Percentiles rank a stretch among this genome's conserved stretches.
These are phyloP conservation scores for Hypolimnas misippus DNA, from an alignment of 2,888 invertebrate genomes.

Conservation along the genomic window DNA sequence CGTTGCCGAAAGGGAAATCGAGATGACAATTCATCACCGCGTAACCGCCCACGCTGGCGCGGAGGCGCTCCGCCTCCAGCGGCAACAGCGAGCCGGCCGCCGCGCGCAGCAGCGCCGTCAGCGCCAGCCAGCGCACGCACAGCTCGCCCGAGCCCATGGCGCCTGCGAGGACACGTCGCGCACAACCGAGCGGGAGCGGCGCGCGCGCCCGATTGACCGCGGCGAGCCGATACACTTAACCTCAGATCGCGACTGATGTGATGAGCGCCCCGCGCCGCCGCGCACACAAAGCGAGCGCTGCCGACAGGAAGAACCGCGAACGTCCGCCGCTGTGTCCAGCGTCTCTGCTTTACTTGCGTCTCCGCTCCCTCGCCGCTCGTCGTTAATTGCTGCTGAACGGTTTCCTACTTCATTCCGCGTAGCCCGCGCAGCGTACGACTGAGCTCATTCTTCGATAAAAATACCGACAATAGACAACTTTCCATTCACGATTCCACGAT, in stretches of 20 bases:
- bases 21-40: conserved; percentile 93
- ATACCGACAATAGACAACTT: not conserved
- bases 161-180: conserved; percentile 25
- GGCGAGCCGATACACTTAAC: conserved; percentile 37
- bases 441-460: not conserved
- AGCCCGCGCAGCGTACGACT: not conserved
- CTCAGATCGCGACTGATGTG: conserved; percentile 34
- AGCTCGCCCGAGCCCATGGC: conserved; percentile 23
- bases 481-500: not conserved
- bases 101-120: conserved; percentile 33
- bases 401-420: not conserved
- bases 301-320: conserved; percentile 30
- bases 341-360: not conserved
- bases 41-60: conserved; percentile 90
- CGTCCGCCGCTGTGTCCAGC: conserved; percentile 23
- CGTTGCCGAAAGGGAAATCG: conserved; percentile 93
- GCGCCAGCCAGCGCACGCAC: conserved; percentile 29
- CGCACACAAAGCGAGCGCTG: conserved; percentile 29
- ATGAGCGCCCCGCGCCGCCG: conserved; percentile 19
- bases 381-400: not conserved
- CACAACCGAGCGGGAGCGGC: conserved; percentile 25
- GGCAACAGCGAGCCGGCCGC: conserved; percentile 63
- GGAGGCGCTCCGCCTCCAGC: conserved; percentile 76
- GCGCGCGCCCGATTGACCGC: conserved; percentile 40
- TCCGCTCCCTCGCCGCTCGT: not conserved